Conservation (phyloP, 2,888 invertebrate genomes). For the Allacma fusca region DNA sequence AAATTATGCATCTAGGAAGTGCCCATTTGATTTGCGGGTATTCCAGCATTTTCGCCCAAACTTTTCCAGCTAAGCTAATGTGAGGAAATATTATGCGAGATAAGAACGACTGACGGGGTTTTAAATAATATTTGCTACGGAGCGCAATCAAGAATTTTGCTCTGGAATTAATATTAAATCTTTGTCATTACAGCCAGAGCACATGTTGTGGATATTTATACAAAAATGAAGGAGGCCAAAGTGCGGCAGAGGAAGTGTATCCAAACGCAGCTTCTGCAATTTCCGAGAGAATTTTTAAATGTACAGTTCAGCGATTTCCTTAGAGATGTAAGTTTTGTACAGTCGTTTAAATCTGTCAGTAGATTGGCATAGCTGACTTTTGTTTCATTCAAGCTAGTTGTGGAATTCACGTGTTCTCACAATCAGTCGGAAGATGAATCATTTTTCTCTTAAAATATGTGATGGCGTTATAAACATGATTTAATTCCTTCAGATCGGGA, state of each 20-base stretch:
- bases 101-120: neutral
- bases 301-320: slow-evolving; percentile 20
- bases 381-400: neutral
- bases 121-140: too few species aligned
- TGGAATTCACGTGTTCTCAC: too few species aligned
- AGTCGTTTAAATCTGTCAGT: neutral
- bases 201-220: slow-evolving; percentile 21
- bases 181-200: slow-evolving; percentile 32
- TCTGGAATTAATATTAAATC: too few species aligned
- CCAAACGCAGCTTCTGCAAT: neutral
- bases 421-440: too few species aligned
- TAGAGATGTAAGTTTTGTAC: slow-evolving; percentile 28
- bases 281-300: slow-evolving; percentile 29
- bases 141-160: too few species aligned
- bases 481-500: neutral
- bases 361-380: neutral
- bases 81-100: neutral
- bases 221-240: slow-evolving; percentile 17
- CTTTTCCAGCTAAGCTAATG: too few species aligned
- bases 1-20: too few species aligned
- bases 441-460: too few species aligned
- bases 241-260: neutral
- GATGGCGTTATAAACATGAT: too few species aligned
- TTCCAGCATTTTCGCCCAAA: too few species aligned
- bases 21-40: too few species aligned